Percentiles rank a stretch among this genome's conserved stretches.
Conservation (phyloP, 2,113 vertebrate genomes). For the Chloebia gouldiae region DNA sequence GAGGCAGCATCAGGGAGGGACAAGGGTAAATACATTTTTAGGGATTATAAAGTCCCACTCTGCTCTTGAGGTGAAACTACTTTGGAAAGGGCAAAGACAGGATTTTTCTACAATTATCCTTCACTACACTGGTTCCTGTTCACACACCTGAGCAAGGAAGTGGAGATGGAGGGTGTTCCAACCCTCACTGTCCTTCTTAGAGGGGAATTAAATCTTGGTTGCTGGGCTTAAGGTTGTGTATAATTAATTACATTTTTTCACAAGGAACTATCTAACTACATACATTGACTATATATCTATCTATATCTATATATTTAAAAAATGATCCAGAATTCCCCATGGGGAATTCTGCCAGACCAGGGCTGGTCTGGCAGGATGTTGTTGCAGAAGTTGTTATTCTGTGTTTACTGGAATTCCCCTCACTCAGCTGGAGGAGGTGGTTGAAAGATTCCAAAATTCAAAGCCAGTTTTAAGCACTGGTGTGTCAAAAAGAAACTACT, state of each 20-base stretch:
- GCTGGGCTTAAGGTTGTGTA: background rate
- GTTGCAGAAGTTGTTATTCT: accelerated
- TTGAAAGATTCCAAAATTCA: background rate
- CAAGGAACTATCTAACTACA: background rate
- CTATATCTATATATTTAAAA: background rate
- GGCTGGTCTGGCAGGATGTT: accelerated
- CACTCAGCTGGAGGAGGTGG: accelerated
- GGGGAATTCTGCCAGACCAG: background rate
- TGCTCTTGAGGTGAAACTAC: background rate
- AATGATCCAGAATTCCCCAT: background rate
- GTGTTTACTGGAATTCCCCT: background rate
- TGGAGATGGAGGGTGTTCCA: background rate
- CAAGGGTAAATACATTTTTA: background rate
- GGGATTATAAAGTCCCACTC: too few relatives aligned
- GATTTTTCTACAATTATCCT: background rate
- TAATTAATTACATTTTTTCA: background rate
- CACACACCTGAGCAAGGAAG: background rate
- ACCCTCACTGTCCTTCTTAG: background rate
- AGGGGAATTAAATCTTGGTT: background rate
- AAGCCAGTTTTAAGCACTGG: background rate
- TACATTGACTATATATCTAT: background rate
- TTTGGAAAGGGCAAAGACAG: accelerated
- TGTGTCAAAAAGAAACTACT: background rate
- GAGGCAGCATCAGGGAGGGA: background rate
- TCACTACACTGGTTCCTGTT: background rate